These are phyloP conservation scores for Antennarius striatus DNA, from an alignment of 2,113 vertebrate species.

Conservation along the genomic window DNA sequence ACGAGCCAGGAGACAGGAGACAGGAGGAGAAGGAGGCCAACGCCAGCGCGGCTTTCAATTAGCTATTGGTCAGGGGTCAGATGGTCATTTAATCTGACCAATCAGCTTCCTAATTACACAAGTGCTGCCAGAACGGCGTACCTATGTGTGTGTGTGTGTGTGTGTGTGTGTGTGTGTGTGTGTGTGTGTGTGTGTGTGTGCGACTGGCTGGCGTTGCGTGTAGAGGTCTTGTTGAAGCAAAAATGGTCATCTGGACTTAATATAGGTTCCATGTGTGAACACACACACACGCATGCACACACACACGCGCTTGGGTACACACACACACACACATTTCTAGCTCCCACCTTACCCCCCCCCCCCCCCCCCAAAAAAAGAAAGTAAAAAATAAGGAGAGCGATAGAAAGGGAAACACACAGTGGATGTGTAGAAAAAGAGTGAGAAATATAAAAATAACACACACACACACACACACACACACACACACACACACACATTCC, in stretches of 20 bases:
- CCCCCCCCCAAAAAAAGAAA: conserved; percentile 21
- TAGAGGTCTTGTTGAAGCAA: conserved; percentile 78
- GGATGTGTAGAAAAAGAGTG: conserved; percentile 39
- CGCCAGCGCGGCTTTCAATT: conserved; percentile 67
- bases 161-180: conserved; percentile 39
- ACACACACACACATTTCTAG: conserved; percentile 14
- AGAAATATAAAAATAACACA: conserved; percentile 45
- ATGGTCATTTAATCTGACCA: conserved; percentile 81
- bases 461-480: conserved; percentile 25
- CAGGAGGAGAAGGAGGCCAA: conserved; percentile 33
- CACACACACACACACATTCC: conserved; percentile 28
- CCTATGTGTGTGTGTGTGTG: conserved; percentile 39
- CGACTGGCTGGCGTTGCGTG: conserved; percentile 68
- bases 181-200: conserved; percentile 48
- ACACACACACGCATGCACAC: conserved; percentile 28
- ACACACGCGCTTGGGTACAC: conserved; percentile 1
- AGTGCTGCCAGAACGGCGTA: conserved; percentile 68
- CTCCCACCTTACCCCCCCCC: conserved; percentile 68
- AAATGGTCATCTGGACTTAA: conserved; percentile 76
- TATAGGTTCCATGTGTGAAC: conserved; percentile 78
- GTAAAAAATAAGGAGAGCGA: conserved; percentile 21
- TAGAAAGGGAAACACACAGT: conserved; percentile 36
- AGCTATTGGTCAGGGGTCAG: conserved; percentile 79
- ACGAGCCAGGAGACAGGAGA: conserved; percentile 10
- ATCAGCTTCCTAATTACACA: conserved; percentile 81